Percentiles rank a stretch among this genome's conserved stretches.
Conservation (phyloP, 2,888 invertebrate species). For the Papilio protenor region DNA sequence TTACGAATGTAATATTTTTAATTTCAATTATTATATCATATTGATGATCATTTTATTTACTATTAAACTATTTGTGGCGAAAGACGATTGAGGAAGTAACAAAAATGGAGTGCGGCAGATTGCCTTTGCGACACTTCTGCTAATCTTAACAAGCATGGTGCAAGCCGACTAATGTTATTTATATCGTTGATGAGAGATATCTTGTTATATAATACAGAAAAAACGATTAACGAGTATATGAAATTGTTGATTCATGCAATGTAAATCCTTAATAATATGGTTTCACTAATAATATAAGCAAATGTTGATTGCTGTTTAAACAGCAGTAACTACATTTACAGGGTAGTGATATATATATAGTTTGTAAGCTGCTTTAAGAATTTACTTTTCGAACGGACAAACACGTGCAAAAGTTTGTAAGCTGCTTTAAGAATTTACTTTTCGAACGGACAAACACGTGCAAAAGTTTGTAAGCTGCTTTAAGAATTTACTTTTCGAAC, state of each 20-base stretch:
- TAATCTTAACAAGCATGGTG: slow-evolving; percentile 31
- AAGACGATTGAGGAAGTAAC: slow-evolving; percentile 30
- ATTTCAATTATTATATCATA: not conserved
- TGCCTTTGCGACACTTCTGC: slow-evolving; percentile 39
- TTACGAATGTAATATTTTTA: not conserved
- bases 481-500: no score
- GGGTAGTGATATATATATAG: no score
- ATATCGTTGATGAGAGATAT: not conserved
- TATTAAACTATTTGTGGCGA: not conserved
- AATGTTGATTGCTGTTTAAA: no score
- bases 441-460: no score
- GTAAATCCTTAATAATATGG: no score
- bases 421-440: no score
- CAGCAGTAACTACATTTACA: no score
- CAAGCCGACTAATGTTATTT: slow-evolving; percentile 29
- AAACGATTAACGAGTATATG: not conserved
- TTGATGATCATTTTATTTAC: not conserved
- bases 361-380: no score
- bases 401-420: no score
- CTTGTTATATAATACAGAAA: slow-evolving; percentile 24
- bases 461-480: no score
- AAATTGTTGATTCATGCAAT: not conserved
- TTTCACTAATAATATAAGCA: no score
- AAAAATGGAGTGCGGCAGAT: slow-evolving; percentile 31
- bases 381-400: no score